A percentile compares a stretch with the other conserved stretches of the same genome.
Evolutionary conservation across 2,888 invertebrate genomes (phyloP).

Genomic region (Microplitis manilae): DNA sequence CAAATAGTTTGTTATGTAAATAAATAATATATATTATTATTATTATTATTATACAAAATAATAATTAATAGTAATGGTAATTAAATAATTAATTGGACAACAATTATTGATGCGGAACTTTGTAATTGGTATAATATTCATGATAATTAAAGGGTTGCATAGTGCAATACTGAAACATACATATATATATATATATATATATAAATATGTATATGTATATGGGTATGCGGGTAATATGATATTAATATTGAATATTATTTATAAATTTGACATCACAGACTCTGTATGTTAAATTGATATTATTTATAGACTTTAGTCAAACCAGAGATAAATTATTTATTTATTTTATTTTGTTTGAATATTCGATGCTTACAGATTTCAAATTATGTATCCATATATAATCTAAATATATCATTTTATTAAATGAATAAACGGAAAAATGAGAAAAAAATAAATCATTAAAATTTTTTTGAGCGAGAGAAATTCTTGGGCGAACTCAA

Average conservation of each 20-base stretch:
- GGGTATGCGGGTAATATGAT: background rate
- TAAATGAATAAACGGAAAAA: too few relatives aligned
- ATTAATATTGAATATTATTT: background rate
- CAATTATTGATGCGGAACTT: constrained; percentile 1
- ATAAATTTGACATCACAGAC: background rate
- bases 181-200: constrained; percentile 12
- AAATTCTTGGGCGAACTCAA: too few relatives aligned
- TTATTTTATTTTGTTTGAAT: too few relatives aligned
- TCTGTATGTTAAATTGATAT: background rate
- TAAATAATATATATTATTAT: constrained; percentile 16
- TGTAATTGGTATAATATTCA: constrained; percentile 14
- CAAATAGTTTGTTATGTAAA: background rate
- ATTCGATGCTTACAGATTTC: too few relatives aligned
- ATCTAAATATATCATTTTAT: too few relatives aligned
- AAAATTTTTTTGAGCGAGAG: too few relatives aligned
- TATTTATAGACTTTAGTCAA: too few relatives aligned
- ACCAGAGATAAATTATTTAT: too few relatives aligned
- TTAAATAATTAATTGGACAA: background rate
- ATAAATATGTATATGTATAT: constrained; percentile 2
- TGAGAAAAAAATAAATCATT: too few relatives aligned
- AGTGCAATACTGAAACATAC: constrained; percentile 2
- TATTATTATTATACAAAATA: constrained; percentile 34
- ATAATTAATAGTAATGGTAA: constrained; percentile 2
- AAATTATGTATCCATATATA: too few relatives aligned
- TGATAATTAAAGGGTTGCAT: constrained; percentile 5